Evolutionary conservation across 2,888 invertebrate species (phyloP), one percentile per base, ranked within the genome.

Genomic region (Halictus ligatus): DNA sequence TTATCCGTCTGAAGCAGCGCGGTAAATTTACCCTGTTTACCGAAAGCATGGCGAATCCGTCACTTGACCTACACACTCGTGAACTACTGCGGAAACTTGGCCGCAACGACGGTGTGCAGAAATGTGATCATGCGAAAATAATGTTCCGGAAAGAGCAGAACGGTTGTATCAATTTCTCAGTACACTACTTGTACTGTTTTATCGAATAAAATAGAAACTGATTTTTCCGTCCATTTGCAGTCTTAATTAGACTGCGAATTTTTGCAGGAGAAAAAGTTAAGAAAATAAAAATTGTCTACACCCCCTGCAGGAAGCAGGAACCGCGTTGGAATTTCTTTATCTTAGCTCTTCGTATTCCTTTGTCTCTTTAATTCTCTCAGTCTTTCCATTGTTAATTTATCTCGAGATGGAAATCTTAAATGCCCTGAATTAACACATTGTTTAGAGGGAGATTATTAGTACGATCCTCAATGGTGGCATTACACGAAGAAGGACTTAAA

Each of bases 1-100:
- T 89, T 86, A 71, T 79, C 64, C 40, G 78, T 13, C 67, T 25
- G 29, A 72, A 72, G 54, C 54, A 48, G n/a, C 25, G 21, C 79
- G 29, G 29, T 64, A 64, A 29, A 64, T 64, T 64, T 78, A 35
- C 69, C 50, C 69, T 35, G 18, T 4, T n/a, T 64, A 13, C 10
- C 46, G 18, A 58, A 64, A 18, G 29, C 29, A 72, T 75, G 60
- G 46, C 40, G 54, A 69, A 40, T 69, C 18, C 1, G 12, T 69
- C 29, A 64, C 64, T 64, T 29, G 64, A 64, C 64, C 64, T 29
- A 15, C 15, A 29, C 25, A 15, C 64, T 64, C 18, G 64, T 29
- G 29, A 64, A 64, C 64, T 64, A 64, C 64, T 29, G 64, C 29
- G 64, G 64, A 64, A 64, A 29, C 29, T 29, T 64, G 29, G 29